Base-by-base conservation (phyloP, 2,888 invertebrate species). In the Andrena bucephala region DNA sequence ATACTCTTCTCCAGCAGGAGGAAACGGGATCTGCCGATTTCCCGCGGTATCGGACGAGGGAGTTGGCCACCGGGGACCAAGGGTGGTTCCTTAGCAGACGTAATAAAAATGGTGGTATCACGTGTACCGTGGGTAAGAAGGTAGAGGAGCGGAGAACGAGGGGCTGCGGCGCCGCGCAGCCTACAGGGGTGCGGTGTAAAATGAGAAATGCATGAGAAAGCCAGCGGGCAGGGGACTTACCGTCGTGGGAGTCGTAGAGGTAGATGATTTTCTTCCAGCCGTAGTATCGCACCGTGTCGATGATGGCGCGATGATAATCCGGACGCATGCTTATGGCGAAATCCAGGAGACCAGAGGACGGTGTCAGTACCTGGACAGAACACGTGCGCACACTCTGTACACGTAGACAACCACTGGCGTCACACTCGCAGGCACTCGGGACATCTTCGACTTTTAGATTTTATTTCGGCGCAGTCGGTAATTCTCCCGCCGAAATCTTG, bases 281-380 rank as follows among this genome's bases (percentile, higher is more conserved):
- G 94, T 99, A 99, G 94, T 97, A 97, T 86, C 97, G 96, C 91
- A 99, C 98, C 78, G 99, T 97, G 94, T 99, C 99, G 89, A 99
- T 97, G 93, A 99, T 97, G 78, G 99, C 99, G 92, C 97, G 97
- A 94, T 99, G 98, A 94, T 99, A 99, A 94, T 99, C 98, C 54
- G 99, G 99, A 84, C 98, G 96, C 97, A 99, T 97, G 94, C 98
- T 98, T 92, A 98, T 97, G 71, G 98, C 98, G 93, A 97, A 98
- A 95, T 98, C 98, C 91, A 98, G 95, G 90, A 97, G 96, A n/a
- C 98, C 98, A 2, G 98, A 98, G 24, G 98, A 97, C 48, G 98
- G 98, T 13, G 97, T 97, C 83, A 97, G 95, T 63, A 98, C 98
- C 97, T 97, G 94, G 77, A 72, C 74, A 69, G 48, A 72, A 65